phyloP scores from a whole-genome alignment of 2,797 vertebrate species.

The Myotis planiceps region DNA sequence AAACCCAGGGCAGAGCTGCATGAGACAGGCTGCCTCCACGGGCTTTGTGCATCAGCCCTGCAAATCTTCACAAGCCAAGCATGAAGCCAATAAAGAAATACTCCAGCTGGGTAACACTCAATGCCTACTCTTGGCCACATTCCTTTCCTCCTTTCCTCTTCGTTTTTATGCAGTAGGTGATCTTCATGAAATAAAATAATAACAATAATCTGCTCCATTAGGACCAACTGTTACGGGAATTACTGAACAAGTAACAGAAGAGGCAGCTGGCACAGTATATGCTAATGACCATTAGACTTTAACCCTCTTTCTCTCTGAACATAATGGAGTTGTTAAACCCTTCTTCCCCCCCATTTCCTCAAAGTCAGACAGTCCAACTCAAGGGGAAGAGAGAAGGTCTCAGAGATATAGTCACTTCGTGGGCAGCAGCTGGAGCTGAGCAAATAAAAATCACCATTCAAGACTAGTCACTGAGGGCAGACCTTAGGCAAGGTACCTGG shows the following conservation, averaged over 20 bases:
- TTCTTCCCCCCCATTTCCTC: neutral
- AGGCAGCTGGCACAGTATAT: slow-evolving; percentile 67
- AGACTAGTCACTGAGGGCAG: neutral
- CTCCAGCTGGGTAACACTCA: slow-evolving; percentile 67
- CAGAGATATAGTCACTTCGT: neutral
- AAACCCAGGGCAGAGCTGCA: neutral
- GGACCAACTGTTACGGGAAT: slow-evolving; percentile 82
- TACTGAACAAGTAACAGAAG: slow-evolving; percentile 78
- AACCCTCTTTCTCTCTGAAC: slow-evolving; percentile 61
- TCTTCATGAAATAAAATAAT: slow-evolving; percentile 84
- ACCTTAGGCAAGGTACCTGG: neutral
- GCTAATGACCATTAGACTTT: slow-evolving; percentile 72
- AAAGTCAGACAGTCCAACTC: neutral
- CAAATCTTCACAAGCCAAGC: slow-evolving; percentile 38
- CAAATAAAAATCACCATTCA: neutral
- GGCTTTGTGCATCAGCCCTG: neutral
- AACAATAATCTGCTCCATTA: slow-evolving; percentile 84
- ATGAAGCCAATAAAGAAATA: slow-evolving; percentile 65
- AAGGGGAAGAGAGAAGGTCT: neutral
- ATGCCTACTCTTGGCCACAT: neutral
- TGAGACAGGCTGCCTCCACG: slow-evolving; percentile 49
- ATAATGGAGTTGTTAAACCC: slow-evolving; percentile 57
- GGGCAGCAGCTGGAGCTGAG: neutral
- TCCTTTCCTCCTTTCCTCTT: slow-evolving; percentile 42
- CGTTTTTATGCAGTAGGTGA: slow-evolving; percentile 78